Conservation (phyloP, 2,113 vertebrate genomes). For the Anoura caudifer region DNA sequence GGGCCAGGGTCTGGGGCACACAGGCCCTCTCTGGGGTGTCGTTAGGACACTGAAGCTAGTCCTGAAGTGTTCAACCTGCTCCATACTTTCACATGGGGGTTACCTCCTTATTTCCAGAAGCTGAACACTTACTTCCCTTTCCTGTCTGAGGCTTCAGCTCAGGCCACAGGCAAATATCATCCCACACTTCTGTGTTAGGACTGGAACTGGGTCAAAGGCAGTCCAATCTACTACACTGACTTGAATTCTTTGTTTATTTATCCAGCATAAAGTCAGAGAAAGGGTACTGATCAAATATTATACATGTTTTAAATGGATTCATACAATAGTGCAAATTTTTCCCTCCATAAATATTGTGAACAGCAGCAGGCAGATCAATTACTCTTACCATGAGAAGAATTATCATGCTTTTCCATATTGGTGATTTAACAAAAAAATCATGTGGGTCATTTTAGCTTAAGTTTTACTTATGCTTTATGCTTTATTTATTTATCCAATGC, state of each 20-base stretch:
- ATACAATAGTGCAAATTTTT: neutral
- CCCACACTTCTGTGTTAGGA: neutral
- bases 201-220: neutral
- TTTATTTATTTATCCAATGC: neutral
- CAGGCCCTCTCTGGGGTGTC: no score
- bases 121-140: neutral
- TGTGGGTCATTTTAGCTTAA: neutral
- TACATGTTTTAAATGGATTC: neutral
- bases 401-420: neutral
- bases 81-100: neutral
- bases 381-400: neutral
- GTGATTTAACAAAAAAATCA: neutral
- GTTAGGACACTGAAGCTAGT: neutral
- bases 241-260: neutral
- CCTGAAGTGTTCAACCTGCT: neutral
- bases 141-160: neutral
- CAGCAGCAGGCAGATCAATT: neutral
- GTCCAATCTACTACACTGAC: neutral
- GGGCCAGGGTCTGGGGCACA: rapidly evolving
- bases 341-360: neutral
- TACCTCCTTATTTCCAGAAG: neutral
- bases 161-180: neutral
- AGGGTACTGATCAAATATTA: neutral
- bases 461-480: neutral
- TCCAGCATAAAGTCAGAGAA: neutral